These are phyloP conservation scores for Lasioglossum baleicum DNA, from an alignment of 1,140 invertebrate species.

Conservation along the genomic window DNA sequence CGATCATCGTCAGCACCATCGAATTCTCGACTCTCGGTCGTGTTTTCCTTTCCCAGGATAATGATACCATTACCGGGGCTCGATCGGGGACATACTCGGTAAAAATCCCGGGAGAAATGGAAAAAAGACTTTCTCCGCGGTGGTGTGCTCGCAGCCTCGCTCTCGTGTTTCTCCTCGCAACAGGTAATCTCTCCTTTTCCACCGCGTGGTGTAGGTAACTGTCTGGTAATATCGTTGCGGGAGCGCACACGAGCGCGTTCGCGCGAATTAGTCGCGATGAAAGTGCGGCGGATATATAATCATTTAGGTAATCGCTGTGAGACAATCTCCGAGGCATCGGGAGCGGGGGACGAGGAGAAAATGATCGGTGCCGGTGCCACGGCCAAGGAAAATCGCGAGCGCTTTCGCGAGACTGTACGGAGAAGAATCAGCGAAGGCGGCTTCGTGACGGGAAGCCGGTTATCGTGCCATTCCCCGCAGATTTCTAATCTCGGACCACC, in stretches of 20 bases:
- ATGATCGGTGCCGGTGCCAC: too few species aligned
- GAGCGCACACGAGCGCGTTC: too few species aligned
- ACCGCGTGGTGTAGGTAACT: constrained; percentile 33
- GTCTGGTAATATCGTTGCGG: constrained; percentile 37
- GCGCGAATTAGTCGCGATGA: constrained; percentile 52
- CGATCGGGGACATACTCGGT: neutral
- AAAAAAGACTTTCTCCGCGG: constrained; percentile 29
- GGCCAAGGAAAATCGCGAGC: too few species aligned
- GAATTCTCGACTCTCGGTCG: neutral
- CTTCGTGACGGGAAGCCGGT: too few species aligned
- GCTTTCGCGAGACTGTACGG: too few species aligned
- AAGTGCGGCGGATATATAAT: constrained; percentile 63
- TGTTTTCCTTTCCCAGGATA: neutral
- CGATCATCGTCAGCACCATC: neutral
- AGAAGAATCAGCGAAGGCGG: too few species aligned
- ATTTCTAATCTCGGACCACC: neutral
- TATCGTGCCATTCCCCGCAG: too few species aligned
- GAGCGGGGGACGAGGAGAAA: too few species aligned
- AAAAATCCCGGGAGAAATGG: constrained; percentile 22
- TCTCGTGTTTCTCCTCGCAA: constrained; percentile 16
- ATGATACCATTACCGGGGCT: neutral
- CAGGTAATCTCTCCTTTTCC: constrained; percentile 38
- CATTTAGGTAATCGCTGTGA: constrained; percentile 60
- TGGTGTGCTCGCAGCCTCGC: too few species aligned
- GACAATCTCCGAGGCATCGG: neutral